Evolutionary conservation across 2,113 vertebrate species (phyloP).

Genomic region (Tyrannus savana): DNA sequence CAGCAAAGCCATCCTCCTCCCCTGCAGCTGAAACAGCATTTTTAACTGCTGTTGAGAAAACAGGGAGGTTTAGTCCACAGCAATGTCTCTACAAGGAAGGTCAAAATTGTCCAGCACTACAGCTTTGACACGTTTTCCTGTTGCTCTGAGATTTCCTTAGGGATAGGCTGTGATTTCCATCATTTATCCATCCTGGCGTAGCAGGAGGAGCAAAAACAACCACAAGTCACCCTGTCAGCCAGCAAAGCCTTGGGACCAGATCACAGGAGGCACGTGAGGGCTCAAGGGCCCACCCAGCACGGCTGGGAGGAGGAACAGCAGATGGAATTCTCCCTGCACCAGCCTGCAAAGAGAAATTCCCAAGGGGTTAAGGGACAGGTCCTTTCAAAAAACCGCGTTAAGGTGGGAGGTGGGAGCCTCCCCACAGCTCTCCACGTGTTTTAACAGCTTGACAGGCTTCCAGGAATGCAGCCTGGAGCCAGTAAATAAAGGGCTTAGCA

Average conservation of each 20-base stretch:
- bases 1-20: not conserved
- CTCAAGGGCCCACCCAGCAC: not conserved
- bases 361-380: not conserved
- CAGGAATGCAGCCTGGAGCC: slow-evolving; percentile 17
- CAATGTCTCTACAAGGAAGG: not conserved
- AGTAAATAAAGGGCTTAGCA: slow-evolving; percentile 14
- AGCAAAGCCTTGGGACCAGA: not conserved
- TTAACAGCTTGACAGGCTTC: not conserved
- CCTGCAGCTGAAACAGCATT: not conserved
- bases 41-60: not conserved
- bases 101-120: not conserved
- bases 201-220: not conserved
- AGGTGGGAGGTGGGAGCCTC: not conserved
- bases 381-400: not conserved
- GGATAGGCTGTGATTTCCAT: not conserved
- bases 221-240: not conserved
- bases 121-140: not conserved
- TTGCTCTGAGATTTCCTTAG: not conserved
- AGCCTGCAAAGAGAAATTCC: not conserved
- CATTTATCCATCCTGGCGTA: rapidly evolving
- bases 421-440: not conserved
- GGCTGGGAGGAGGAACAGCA: not conserved
- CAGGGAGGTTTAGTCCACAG: not conserved
- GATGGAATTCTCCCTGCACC: not conserved
- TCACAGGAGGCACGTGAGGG: rapidly evolving